Percentiles rank a stretch among this genome's conserved stretches.
Evolutionary conservation across 1,140 invertebrate genomes (phyloP).

Genomic region (Pemphigus obesinymphae): DNA sequence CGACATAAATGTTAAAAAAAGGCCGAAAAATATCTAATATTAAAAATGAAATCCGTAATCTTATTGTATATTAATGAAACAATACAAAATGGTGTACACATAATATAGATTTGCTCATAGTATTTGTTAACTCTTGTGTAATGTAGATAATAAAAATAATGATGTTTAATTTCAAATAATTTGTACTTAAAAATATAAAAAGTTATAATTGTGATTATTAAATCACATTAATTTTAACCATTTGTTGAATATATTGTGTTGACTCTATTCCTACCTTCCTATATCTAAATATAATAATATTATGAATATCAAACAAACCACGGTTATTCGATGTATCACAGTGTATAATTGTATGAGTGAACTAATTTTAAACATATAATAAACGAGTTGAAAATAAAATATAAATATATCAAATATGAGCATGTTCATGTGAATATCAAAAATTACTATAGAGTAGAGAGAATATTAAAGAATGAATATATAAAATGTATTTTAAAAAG

Average conservation of each 20-base stretch:
- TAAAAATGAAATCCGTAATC: conserved; percentile 10
- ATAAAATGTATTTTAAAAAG: too few species aligned
- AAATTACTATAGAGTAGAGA: too few species aligned
- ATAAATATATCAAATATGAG: too few species aligned
- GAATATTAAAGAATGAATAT: too few species aligned
- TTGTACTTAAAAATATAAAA: conserved; percentile 33
- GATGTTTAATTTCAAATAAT: conserved; percentile 36
- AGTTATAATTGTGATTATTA: conserved; percentile 40
- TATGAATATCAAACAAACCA: too few species aligned
- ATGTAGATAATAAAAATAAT: conserved; percentile 25
- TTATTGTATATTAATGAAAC: conserved; percentile 21
- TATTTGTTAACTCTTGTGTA: conserved; percentile 41
- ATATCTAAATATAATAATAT: too few species aligned
- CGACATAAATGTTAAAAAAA: background rate
- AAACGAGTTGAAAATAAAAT: too few species aligned
- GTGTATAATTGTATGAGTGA: too few species aligned
- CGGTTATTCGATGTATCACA: too few species aligned
- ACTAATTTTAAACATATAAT: too few species aligned
- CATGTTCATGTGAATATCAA: too few species aligned
- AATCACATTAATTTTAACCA: conserved; percentile 12
- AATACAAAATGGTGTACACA: conserved; percentile 34
- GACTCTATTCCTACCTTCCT: too few species aligned
- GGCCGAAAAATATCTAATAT: background rate
- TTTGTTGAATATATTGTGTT: background rate
- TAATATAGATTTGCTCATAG: conserved; percentile 42